A percentile compares a stretch with the other conserved stretches of the same genome.
Evolutionary conservation across 2,113 vertebrate genomes (phyloP).

Genomic region (Eudyptes chrysolophus): DNA sequence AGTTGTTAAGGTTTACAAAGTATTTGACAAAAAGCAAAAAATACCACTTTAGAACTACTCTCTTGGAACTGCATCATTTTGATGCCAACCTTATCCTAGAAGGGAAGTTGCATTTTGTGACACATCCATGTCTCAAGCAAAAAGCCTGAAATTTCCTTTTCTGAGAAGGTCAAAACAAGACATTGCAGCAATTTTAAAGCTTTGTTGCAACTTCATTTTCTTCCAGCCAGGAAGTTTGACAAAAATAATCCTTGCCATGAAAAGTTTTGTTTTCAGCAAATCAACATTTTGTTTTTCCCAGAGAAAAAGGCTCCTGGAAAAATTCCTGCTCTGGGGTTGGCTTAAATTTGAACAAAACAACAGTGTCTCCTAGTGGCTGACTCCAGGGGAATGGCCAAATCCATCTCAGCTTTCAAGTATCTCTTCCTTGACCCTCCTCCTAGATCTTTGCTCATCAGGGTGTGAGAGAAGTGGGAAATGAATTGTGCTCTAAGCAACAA

Average conservation of each 20-base stretch:
- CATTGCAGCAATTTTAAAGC: background rate
- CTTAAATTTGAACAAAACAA: background rate
- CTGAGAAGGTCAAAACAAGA: background rate
- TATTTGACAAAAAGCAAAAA: background rate
- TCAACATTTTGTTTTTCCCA: background rate
- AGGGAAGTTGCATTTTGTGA: background rate
- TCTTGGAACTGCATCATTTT: background rate
- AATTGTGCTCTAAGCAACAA: background rate
- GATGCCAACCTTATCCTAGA: background rate
- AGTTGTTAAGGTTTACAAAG: background rate
- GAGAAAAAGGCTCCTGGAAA: background rate
- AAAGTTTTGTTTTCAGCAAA: conserved; percentile 17
- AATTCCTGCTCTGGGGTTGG: background rate
- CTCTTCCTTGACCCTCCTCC: background rate
- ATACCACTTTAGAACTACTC: background rate
- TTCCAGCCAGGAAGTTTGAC: background rate
- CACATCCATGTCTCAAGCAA: background rate
- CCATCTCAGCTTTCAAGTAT: background rate
- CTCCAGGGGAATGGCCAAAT: background rate
- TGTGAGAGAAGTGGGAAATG: background rate
- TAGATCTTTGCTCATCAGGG: background rate
- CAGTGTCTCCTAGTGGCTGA: conserved; percentile 63
- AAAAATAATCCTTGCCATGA: background rate
- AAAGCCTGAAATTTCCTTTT: background rate
- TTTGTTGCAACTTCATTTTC: background rate